Conservation (phyloP, 1,140 invertebrate genomes). For the Calosoma granatense region DNA sequence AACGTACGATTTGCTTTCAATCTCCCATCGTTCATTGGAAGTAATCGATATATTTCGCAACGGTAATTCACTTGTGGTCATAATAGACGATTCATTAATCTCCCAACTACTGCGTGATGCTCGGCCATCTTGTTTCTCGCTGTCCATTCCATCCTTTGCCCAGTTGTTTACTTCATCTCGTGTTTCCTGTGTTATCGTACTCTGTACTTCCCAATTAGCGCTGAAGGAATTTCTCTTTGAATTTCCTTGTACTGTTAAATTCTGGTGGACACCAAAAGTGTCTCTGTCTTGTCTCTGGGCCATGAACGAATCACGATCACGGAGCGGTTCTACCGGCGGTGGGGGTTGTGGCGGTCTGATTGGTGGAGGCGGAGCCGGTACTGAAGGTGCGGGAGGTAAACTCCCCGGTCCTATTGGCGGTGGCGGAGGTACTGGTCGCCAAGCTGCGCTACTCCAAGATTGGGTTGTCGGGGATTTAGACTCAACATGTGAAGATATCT, state of each 20-base stretch:
- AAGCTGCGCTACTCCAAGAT: slow-evolving; percentile 28
- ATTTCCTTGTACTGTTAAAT: slow-evolving; percentile 37
- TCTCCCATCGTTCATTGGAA: slow-evolving; percentile 35
- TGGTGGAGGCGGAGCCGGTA: slow-evolving; percentile 62
- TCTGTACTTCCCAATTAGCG: slow-evolving; percentile 53
- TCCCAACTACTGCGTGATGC: slow-evolving; percentile 33
- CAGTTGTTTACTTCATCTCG: slow-evolving; percentile 35
- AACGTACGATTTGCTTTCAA: slow-evolving; percentile 33
- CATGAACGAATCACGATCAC: slow-evolving; percentile 30
- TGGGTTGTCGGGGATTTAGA: slow-evolving; percentile 21
- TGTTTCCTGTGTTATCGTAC: slow-evolving; percentile 39
- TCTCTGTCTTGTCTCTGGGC: slow-evolving; percentile 48
- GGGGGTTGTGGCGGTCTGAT: slow-evolving; percentile 47
- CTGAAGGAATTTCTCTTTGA: slow-evolving; percentile 50
- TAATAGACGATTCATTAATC: slow-evolving; percentile 37
- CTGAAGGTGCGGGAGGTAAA: slow-evolving; percentile 47
- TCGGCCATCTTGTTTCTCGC: slow-evolving; percentile 40
- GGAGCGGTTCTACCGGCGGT: slow-evolving; percentile 55
- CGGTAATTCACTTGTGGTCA: slow-evolving; percentile 36
- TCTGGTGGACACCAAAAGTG: slow-evolving; percentile 54
- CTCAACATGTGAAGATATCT: slow-evolving; percentile 12
- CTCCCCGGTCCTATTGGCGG: slow-evolving; percentile 53
- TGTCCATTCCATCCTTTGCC: slow-evolving; percentile 35
- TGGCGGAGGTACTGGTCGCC: slow-evolving; percentile 50
- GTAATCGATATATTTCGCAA: slow-evolving; percentile 38